These are phyloP conservation scores for Thunnus maccoyii DNA, from an alignment of 2,113 vertebrate species.

Conservation along the genomic window DNA sequence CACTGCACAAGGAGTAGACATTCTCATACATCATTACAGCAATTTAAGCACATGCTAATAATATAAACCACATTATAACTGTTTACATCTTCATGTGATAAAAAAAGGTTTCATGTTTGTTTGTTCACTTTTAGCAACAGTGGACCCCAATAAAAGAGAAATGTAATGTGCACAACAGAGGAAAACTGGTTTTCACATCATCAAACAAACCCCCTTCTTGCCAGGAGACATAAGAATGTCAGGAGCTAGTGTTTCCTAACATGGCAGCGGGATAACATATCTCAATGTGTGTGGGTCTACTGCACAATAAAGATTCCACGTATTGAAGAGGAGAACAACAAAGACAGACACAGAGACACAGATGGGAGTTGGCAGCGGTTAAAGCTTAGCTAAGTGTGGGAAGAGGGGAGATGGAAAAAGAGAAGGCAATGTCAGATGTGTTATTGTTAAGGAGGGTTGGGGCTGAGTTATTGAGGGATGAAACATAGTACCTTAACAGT, in stretches of 20 bases:
- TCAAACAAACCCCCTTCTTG: conserved; percentile 36
- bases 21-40: conserved; percentile 35
- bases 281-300: conserved; percentile 64
- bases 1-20: conserved; percentile 2
- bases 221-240: conserved; percentile 44
- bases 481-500: conserved; percentile 8
- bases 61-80: neutral
- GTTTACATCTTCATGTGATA: conserved; percentile 1
- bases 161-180: neutral
- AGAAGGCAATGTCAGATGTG: conserved; percentile 34
- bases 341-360: conserved; percentile 54
- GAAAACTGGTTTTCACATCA: conserved; percentile 42
- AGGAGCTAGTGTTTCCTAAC: conserved; percentile 54
- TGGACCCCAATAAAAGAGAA: conserved; percentile 15
- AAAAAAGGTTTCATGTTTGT: conserved; percentile 15
- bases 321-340: conserved; percentile 57
- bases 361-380: conserved; percentile 68
- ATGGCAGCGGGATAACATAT: conserved; percentile 57
- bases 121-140: conserved; percentile 22
- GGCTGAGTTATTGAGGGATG: conserved; percentile 23
- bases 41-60: conserved; percentile 8
- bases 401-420: conserved; percentile 41
- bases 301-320: conserved; percentile 57
- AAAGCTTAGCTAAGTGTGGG: conserved; percentile 52
- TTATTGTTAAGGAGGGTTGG: conserved; percentile 42